Percentiles rank a stretch among this genome's conserved stretches.
Evolutionary conservation across 2,797 vertebrate species (phyloP).

Genomic region (Tokudaia muenninki): DNA sequence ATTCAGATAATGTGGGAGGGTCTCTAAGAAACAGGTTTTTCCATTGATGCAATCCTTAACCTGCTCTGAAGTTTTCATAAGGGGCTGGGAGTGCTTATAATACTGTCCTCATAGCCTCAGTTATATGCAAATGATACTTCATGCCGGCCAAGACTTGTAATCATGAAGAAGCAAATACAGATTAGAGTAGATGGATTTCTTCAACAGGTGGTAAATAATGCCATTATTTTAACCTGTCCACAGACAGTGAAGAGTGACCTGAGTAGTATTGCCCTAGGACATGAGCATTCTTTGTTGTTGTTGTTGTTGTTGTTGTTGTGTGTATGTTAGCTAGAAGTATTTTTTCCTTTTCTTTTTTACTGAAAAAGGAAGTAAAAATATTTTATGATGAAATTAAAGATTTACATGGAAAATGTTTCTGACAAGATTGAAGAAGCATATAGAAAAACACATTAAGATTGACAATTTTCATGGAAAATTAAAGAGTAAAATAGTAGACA

Average conservation of each 20-base stretch:
- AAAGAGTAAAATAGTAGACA: no score
- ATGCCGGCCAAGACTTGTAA: slow-evolving; percentile 24
- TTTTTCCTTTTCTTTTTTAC: no score
- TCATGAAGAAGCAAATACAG: background rate
- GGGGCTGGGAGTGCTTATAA: background rate
- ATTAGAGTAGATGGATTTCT: slow-evolving; percentile 31
- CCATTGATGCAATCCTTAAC: background rate
- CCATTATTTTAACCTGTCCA: slow-evolving; percentile 10
- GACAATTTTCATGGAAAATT: no score
- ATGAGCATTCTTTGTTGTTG: background rate
- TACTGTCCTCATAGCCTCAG: background rate
- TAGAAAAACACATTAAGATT: no score
- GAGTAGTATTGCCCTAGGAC: background rate
- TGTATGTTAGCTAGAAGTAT: no score
- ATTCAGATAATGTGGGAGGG: background rate
- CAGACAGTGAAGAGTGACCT: background rate
- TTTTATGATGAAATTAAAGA: no score
- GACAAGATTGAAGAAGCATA: no score
- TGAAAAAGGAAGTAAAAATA: no score
- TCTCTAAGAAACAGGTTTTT: slow-evolving; percentile 1
- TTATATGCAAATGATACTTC: background rate
- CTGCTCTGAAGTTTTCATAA: slow-evolving; percentile 3
- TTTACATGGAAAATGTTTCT: no score
- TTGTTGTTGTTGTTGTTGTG: no score
- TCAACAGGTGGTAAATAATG: background rate